Percentiles rank a stretch among this genome's conserved stretches.
Evolutionary conservation across 2,888 invertebrate species (phyloP).

Genomic region (Ophioninae sp.): DNA sequence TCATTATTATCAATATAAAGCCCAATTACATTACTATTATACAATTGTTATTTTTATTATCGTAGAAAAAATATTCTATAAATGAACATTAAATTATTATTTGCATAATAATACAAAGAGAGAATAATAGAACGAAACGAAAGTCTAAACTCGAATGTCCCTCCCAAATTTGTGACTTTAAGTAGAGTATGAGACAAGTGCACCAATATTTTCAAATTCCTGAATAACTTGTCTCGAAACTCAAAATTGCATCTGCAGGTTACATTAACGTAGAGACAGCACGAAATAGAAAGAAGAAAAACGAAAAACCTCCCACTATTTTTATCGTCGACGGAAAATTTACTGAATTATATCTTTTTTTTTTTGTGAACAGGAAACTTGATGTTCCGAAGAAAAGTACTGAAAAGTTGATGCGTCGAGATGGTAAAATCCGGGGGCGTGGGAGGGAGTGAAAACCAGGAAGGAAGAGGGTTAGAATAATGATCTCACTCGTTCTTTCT

Average conservation of each 20-base stretch:
- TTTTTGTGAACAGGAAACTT: background rate
- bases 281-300: background rate
- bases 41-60: too few relatives aligned
- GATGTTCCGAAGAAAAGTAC: constrained; percentile 20
- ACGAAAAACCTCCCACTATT: background rate
- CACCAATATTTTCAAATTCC: too few relatives aligned
- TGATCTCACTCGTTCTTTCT: constrained; percentile 18
- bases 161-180: too few relatives aligned
- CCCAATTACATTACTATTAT: too few relatives aligned
- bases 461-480: constrained; percentile 17
- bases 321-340: background rate
- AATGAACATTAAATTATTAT: too few relatives aligned
- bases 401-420: constrained; percentile 20
- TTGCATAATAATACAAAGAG: too few relatives aligned
- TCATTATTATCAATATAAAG: too few relatives aligned
- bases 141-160: too few relatives aligned
- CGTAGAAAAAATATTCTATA: too few relatives aligned
- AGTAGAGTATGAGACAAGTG: too few relatives aligned
- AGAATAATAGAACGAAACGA: too few relatives aligned
- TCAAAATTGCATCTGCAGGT: background rate
- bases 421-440: background rate
- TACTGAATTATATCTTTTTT: background rate
- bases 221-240: background rate
- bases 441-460: background rate
- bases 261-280: background rate